Base-by-base conservation (phyloP, 2,888 invertebrate genomes). In the Amblyteles armatorius region DNA sequence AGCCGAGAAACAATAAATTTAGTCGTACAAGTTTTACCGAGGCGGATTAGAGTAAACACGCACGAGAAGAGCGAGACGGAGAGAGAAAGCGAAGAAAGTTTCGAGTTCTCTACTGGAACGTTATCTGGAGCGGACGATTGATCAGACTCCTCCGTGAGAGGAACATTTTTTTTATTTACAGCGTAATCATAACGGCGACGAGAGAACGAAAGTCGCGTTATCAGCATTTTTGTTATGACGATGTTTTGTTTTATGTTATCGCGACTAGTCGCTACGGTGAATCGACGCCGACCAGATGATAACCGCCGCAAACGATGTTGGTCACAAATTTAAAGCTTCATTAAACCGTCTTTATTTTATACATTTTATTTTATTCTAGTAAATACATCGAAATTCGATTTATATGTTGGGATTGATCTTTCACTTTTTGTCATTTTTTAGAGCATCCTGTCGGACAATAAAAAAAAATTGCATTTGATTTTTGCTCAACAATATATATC, bases 41-140 rank as follows among this genome's bases (percentile, higher is more conserved):
- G 2, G 22, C 22, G 26, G 11, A 29, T 29, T 16, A 16, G 7
- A 63, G 63, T 29, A 16, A 29, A 33, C 5, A 29, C 63, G n/a
- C n/a, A 33, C 29, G 33, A 33, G 63, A 7, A 26, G 26, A 60
- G 2, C n/a, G 29, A 4, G 50, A 2, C 13, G 5, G 36, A 22
- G 7, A 65, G 52, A 65, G 36, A 40, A 3, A 55, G 16, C 57
- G 26, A 29, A 65, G 65, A 36, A 4, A 68, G 55, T 44, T 74
- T 52, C 50, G 74, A 76, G 74, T 52, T 33, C 63, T 69, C 44
- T 2, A 50, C 40, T 57, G 16, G 44, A 7, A 36, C 52, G 82
- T 82, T 86, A 87, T 87, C 84, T 69, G 19, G 36, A 33, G 79
- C 82, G 86, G 77, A 84, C 87, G 79, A 69, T 65, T 65, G 84